Percentiles rank a stretch among this genome's conserved stretches.
Conservation (phyloP, 2,113 vertebrate species). For the Parotia lawesii region DNA sequence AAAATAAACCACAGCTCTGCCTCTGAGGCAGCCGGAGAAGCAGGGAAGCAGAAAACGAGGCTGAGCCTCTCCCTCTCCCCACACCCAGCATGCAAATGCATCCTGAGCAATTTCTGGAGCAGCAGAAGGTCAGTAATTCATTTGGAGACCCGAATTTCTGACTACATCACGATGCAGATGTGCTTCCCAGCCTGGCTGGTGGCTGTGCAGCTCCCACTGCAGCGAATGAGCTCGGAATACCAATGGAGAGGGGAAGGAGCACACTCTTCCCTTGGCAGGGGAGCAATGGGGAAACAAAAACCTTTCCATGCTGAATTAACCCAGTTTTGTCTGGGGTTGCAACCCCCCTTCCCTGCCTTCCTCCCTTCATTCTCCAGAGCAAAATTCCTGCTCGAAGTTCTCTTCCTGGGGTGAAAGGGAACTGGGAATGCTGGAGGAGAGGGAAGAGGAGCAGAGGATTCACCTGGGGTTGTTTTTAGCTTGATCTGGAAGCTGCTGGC, state of each 20-base stretch:
- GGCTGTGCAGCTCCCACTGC: not conserved
- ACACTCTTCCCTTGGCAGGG: not conserved
- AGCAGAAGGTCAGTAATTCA: constrained; percentile 9
- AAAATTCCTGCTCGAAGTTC: rapidly evolving
- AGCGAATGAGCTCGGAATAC: not conserved
- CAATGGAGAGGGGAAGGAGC: not conserved
- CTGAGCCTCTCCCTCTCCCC: not conserved
- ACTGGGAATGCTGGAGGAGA: not conserved
- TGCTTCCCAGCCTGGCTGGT: not conserved
- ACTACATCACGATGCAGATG: not conserved
- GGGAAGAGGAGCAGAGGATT: not conserved
- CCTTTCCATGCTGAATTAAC: not conserved
- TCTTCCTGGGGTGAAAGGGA: not conserved
- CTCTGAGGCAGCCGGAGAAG: not conserved
- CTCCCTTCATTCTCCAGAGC: not conserved
- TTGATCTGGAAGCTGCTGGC: not conserved
- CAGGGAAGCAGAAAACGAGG: not conserved
- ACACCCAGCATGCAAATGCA: not conserved
- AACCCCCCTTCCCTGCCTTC: not conserved
- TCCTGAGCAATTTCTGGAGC: not conserved
- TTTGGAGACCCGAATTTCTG: not conserved
- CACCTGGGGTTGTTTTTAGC: not conserved
- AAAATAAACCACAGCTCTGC: not conserved
- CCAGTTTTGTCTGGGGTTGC: not conserved
- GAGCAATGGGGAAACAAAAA: not conserved